Evolutionary conservation across 1,140 invertebrate species (phyloP).

Genomic region (Drosophila kikkawai): DNA sequence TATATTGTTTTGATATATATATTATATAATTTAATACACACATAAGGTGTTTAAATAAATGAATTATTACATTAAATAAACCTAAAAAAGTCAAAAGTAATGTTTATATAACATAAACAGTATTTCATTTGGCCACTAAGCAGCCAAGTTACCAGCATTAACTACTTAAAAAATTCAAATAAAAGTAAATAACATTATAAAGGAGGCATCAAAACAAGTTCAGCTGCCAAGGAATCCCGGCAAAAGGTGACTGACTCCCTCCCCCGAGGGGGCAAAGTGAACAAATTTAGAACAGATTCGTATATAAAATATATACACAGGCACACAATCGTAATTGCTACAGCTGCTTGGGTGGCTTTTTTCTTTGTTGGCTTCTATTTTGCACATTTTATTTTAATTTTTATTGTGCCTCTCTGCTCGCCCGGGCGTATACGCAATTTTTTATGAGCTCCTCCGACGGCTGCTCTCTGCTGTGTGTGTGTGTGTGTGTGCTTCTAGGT

Average conservation of each 20-base stretch:
- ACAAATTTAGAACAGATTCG: background rate
- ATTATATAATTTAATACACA: too few species aligned
- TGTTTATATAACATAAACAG: background rate
- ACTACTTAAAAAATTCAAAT: background rate
- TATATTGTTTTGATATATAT: too few species aligned
- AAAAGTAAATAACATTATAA: background rate
- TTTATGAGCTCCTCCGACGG: conserved; percentile 47
- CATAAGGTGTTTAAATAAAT: background rate
- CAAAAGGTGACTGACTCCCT: background rate
- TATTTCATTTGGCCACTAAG: background rate
- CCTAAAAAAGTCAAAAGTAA: background rate
- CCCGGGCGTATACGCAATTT: conserved; percentile 43
- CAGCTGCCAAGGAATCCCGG: background rate
- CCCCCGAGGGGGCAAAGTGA: background rate
- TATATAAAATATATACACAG: background rate
- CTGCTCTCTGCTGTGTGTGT: conserved; percentile 4
- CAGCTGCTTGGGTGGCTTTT: conserved; percentile 41
- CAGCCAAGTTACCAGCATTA: too few species aligned
- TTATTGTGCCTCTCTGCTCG: conserved; percentile 50
- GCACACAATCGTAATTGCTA: conserved; percentile 35
- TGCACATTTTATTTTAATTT: conserved; percentile 65
- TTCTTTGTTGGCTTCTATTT: conserved; percentile 52
- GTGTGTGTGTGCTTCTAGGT: conserved; percentile 8
- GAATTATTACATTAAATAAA: background rate
- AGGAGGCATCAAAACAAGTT: background rate